Evolutionary conservation across 2,797 vertebrate genomes (phyloP), one percentile per base, ranked within the genome.

Genomic region (Thamnophis elegans): DNA sequence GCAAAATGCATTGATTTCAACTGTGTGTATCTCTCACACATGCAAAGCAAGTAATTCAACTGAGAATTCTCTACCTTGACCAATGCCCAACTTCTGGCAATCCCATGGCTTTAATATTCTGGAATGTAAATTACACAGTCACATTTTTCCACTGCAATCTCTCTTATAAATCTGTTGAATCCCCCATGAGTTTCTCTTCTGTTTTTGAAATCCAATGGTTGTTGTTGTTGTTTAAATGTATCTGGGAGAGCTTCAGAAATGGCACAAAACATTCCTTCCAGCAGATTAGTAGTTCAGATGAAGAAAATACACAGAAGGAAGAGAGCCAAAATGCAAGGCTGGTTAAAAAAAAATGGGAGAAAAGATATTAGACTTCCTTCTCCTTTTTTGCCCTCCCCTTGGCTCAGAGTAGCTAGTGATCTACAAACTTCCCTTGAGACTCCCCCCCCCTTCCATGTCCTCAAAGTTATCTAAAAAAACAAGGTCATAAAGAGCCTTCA

Each of bases 381-480:
- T 22, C 36, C 0, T 2, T 1, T 3, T 1, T 9, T 3, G 2
- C 25, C 6, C 20, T 8, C 7, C 6, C 16, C n/a, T 73, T 36
- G 65, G n/a, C 14, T 73, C 16, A 73, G 18, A 78, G 8, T 78
- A 36, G 32, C 18, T 36, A 36, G 68, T 42, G 32, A 78, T 42
- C 32, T 36, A 20, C 32, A 78, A 78, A 36, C 68, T 47, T 22
- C 73, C 73, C 36, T 47, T 47, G 36, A 22, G 36, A 20, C 0
- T 9, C 22, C 22, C 3, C 11, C 1, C 5, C 2, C 18, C 36
- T 82, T 47, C 20, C 1, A 22, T 82, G 36, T 82, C 36, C 4
- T 78, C 32, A 78, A 78, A 78, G 32, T 78, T 78, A 78, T 42
- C 8, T 47, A 11, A 25, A 47, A 82, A 25, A 82, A 4, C 73